Evolutionary conservation across 1,140 invertebrate species (phyloP), one percentile per base, ranked within the genome.

Genomic region (Tribolium madens): DNA sequence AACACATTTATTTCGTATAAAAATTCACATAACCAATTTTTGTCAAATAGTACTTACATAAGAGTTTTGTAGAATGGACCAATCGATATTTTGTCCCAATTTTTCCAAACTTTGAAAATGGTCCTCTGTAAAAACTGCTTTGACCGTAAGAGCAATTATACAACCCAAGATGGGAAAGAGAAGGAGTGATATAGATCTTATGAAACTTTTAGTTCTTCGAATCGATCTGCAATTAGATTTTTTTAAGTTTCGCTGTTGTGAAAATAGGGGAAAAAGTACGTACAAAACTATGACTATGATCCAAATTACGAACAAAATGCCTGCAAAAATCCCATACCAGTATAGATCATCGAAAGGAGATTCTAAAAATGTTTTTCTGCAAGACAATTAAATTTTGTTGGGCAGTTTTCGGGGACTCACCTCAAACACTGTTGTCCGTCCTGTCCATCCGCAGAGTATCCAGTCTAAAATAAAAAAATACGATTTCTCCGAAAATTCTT

Each of bases 261-360:
- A 42, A 42, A 7, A 42, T 9, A 9, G 1, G n/a, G 2, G n/a
- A n/a, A n/a, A 42, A 42, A 42, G n/a, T 69, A 84, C 83, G 86
- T 83, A 89, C 88, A 88, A 86, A 64, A 88, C 70, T 31, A 86
- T 84, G 3, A 87, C 80, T 26, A 88, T 77, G 6, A 87, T 79
- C 88, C 88, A 89, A n/a, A 88, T 81, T 9, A 87, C 80, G 53
- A 88, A 86, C 12, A 88, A 80, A 33, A 88, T 78, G 5, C 84
- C 84, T 9, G 86, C 81, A 64, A 84, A 85, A 12, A 89, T 86
- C 33, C 86, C 85, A 78, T 87, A 88, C 87, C 87, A 88, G 74
- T 84, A 83, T 21, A 84, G 88, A 83, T 84, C 88, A 82, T 86
- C 80, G 81, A 88, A 83, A 21, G 83, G 83, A 13, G 86, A 84